Percentiles rank a stretch among this genome's conserved stretches.
These are phyloP conservation scores for Platygyra sinensis DNA, from an alignment of 64 coral and sea anemone species.

Conservation along the genomic window DNA sequence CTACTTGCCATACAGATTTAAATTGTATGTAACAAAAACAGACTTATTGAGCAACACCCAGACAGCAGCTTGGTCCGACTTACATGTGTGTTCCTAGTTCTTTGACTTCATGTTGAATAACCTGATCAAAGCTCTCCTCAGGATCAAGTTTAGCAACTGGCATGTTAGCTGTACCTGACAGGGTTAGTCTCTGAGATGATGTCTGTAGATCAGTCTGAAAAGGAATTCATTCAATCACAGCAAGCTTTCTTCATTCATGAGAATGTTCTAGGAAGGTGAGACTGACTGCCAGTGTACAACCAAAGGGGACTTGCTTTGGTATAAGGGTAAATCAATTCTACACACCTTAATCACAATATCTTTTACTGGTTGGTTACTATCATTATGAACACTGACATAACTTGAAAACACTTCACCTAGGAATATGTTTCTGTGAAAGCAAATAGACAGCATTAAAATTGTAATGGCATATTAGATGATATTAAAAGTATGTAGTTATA, in stretches of 20 bases:
- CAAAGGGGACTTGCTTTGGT: neutral
- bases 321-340: neutral
- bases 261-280: neutral
- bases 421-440: conserved; percentile 86
- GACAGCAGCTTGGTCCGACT: neutral
- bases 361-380: conserved; percentile 88
- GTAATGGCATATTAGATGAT: no score
- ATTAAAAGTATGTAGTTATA: no score
- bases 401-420: conserved; percentile 98
- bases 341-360: conserved; percentile 95
- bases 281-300: neutral
- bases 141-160: conserved; percentile 94
- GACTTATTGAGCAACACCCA: neutral
- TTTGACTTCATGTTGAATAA: conserved; percentile 98
- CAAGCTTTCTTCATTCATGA: neutral
- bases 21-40: neutral
- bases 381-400: conserved; percentile 98
- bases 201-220: conserved; percentile 97
- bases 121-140: conserved; percentile 96
- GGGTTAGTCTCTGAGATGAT: conserved; percentile 90
- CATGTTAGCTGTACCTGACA: conserved; percentile 93
- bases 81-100: conserved; percentile 98
- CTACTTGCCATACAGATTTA: neutral
- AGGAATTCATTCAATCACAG: neutral
- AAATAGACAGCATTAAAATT: neutral